Base-by-base conservation (phyloP, 2,888 invertebrate genomes). In the Andrena praecox region DNA sequence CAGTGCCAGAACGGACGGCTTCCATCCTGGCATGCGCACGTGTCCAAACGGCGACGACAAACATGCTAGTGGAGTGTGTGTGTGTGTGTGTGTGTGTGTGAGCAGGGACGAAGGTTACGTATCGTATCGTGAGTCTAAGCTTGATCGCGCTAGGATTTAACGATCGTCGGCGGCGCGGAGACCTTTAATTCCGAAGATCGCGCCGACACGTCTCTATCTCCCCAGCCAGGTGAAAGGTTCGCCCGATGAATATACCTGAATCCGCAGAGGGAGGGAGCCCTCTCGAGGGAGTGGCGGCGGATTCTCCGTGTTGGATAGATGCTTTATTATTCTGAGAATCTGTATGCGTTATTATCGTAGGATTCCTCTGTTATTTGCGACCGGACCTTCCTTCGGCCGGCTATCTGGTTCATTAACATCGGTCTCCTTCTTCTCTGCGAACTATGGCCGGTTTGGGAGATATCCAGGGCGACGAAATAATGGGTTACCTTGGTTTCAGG, bases 161-260 rank as follows among this genome's bases (percentile, higher is more conserved):
- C 89, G 86, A 91, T 86, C 82, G 82, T 63, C 86, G 89, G 85
- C 85, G 86, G 84, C 80, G 60, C 76, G 78, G 85, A 90, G 89
- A 88, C 91, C 91, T 91, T 91, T 91, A 91, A 91, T 91, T 90
- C 87, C 89, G 85, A 87, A 85, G 89, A 89, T 82, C 89, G 69
- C 64, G 82, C 87, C 87, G 89, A 89, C 88, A 85, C 88, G 85
- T 88, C 89, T 89, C 88, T 85, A 87, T 87, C 89, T 84, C 77
- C 60, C 74, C 76, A 59, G 77, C 73, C 75, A 63, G 85, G 81
- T 82, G 87, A 88, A 87, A 87, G 87, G 87, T 86, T 80, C 72
- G 73, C 69, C 70, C 73, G 84, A 50, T 84, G 78, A 77, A 73
- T 82, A 78, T 89, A 86, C 84, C 84, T 89, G 89, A 77, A 82